phyloP scores from a whole-genome alignment of 2,113 vertebrate genomes.

The Prunella fulvescens region DNA sequence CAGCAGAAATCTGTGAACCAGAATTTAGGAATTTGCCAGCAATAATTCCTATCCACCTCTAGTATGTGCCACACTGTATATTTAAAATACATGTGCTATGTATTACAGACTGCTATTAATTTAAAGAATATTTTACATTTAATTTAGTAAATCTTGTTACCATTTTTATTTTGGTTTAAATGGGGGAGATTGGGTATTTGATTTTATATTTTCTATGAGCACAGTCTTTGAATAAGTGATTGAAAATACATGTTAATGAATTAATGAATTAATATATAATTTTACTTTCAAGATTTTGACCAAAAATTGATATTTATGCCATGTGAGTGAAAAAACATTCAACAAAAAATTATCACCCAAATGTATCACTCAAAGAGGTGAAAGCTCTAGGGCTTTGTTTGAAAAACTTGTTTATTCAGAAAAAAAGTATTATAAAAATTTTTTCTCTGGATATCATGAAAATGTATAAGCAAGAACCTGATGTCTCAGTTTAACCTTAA shows the following conservation, averaged over 20 bases:
- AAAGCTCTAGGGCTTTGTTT: not conserved
- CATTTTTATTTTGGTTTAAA: not conserved
- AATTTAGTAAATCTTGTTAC: not conserved
- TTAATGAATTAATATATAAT: not conserved
- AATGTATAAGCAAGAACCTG: not conserved
- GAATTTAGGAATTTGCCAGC: not conserved
- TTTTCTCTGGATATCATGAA: not conserved
- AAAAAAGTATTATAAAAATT: not conserved
- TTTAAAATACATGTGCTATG: not conserved
- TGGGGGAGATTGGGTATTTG: not conserved
- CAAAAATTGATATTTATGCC: not conserved
- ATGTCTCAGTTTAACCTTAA: not conserved
- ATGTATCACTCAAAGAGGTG: not conserved
- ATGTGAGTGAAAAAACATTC: not conserved
- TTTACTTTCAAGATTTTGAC: not conserved
- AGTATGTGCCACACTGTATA: not conserved
- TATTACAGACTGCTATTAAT: not conserved
- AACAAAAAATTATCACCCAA: not conserved
- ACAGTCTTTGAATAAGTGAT: not conserved
- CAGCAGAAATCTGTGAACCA: not conserved
- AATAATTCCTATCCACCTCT: not conserved
- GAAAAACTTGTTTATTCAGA: not conserved
- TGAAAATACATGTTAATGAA: not conserved
- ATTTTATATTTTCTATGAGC: not conserved
- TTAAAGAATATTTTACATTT: not conserved